Conservation (phyloP, 2,888 invertebrate species). For the Macrophya annulata region DNA sequence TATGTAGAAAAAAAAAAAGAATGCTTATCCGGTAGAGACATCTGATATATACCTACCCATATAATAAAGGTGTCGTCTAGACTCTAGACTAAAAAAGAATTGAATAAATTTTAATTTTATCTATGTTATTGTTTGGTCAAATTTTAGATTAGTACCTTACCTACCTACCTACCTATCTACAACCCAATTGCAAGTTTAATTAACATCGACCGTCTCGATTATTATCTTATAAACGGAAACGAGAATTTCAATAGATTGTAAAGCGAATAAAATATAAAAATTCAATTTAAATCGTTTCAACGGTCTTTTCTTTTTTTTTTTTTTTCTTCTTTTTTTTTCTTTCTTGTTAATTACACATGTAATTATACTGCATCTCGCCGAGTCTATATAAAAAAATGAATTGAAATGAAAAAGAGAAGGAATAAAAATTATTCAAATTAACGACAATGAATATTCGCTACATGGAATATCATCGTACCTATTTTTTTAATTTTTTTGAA, state of each 20-base stretch:
- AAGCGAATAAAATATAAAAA: background rate
- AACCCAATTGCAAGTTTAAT: background rate
- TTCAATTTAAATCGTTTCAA: background rate
- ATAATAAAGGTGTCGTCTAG: background rate
- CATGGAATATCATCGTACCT: too few species aligned
- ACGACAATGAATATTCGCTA: too few species aligned
- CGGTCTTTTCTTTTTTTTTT: background rate
- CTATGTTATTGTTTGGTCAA: slow-evolving; percentile 20
- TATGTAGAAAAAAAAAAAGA: background rate
- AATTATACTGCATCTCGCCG: too few species aligned
- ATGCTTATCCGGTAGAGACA: slow-evolving; percentile 19
- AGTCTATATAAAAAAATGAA: too few species aligned
- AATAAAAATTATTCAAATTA: too few species aligned
- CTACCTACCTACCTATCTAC: background rate
- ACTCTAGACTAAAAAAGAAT: background rate
- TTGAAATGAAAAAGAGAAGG: too few species aligned
- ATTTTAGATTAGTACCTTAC: background rate
- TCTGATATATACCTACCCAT: background rate
- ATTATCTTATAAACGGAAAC: slow-evolving; percentile 8
- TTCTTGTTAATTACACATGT: too few species aligned
- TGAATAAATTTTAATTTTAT: slow-evolving; percentile 31
- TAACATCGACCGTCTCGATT: background rate
- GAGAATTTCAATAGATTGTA: background rate
- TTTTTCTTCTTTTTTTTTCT: background rate
- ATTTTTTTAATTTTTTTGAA: background rate